These are phyloP conservation scores for Catostylus mosaicus DNA, from an alignment of 30 jellyfish, hydroid and myxozoan species.

Conservation along the genomic window DNA sequence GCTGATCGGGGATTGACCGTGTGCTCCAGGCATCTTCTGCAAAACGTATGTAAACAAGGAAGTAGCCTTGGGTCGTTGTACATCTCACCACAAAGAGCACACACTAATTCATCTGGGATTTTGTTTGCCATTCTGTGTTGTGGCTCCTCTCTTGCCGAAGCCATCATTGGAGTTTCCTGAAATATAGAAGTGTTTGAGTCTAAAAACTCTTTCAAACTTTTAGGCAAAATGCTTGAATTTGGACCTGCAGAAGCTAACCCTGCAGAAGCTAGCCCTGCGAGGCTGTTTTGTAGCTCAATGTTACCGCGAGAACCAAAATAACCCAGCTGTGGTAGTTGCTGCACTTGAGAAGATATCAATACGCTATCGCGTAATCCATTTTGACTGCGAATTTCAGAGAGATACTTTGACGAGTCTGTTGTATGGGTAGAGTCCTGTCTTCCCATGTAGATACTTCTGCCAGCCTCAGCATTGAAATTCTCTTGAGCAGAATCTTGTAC, in stretches of 20 bases:
- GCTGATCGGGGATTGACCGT: conserved; percentile 96
- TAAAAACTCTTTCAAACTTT: conserved; percentile 4
- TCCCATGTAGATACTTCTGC: conserved; percentile 7
- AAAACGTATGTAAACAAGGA: conserved; percentile 96
- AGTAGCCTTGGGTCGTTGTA: conserved; percentile 92
- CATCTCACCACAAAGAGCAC: conserved; percentile 98
- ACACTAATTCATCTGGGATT: conserved; percentile 75
- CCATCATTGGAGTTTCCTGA: conserved; percentile 80
- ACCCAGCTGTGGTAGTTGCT: background rate
- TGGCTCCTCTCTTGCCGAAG: conserved; percentile 86
- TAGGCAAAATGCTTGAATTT: conserved; percentile 5
- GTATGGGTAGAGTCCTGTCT: conserved; percentile 49
- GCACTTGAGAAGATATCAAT: background rate
- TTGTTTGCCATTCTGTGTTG: conserved; percentile 53
- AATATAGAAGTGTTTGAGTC: conserved; percentile 30
- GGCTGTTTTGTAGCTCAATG: background rate
- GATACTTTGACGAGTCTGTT: conserved; percentile 35
- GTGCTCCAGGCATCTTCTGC: conserved; percentile 96
- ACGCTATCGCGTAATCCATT: background rate
- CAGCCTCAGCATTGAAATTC: background rate
- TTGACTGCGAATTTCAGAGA: conserved; percentile 10
- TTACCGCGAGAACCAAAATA: background rate
- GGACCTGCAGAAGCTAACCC: conserved; percentile 3
- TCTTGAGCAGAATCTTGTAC: conserved; percentile 19
- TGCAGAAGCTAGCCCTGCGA: background rate